Evolutionary conservation across 2,113 vertebrate species (phyloP).

Genomic region (Lonchura striata): DNA sequence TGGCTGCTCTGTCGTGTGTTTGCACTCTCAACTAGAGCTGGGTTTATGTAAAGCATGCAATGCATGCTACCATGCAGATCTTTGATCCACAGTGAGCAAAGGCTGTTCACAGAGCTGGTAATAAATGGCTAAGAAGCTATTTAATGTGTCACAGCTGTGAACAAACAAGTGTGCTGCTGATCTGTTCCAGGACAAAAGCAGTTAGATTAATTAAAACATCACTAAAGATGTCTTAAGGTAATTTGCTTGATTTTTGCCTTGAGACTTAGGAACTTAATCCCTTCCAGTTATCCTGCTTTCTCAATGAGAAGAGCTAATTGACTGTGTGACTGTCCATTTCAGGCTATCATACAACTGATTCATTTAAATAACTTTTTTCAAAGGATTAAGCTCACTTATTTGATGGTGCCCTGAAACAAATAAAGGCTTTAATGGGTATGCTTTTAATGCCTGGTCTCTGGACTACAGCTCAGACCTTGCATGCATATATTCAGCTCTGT

Average conservation of each 20-base stretch:
- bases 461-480: background rate
- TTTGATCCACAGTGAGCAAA: background rate
- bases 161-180: background rate
- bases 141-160: conserved; percentile 18
- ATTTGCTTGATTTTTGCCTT: conserved; percentile 43
- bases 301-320: background rate
- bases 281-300: background rate
- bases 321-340: background rate
- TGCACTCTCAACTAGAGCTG: background rate
- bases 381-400: background rate
- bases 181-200: conserved; percentile 30
- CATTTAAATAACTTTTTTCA: conserved; percentile 21
- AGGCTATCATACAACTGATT: background rate
- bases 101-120: background rate
- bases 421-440: background rate
- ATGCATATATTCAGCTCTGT: background rate
- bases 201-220: conserved; percentile 40
- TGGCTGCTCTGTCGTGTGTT: background rate
- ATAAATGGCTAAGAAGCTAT: background rate
- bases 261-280: conserved; percentile 26
- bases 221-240: background rate
- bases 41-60: background rate
- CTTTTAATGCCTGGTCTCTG: background rate
- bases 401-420: conserved; percentile 5
- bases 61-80: background rate